Evolutionary conservation across 2,797 vertebrate genomes (phyloP).

Genomic region (Sebastes glaucus): DNA sequence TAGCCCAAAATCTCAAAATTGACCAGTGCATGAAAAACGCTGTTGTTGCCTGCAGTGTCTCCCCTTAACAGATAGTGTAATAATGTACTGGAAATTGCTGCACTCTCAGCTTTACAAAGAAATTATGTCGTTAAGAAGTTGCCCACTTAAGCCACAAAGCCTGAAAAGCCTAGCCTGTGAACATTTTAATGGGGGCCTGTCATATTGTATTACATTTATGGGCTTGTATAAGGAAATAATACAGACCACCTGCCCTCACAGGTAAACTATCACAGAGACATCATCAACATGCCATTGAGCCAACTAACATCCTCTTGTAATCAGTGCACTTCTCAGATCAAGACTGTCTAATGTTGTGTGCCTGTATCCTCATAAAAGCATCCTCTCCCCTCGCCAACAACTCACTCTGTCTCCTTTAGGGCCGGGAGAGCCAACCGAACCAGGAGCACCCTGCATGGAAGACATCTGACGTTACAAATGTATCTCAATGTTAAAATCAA

Average conservation of each 20-base stretch:
- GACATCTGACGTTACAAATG: background rate
- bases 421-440: conserved; percentile 71
- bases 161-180: background rate
- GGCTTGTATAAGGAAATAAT: background rate
- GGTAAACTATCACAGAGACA: background rate
- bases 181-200: background rate
- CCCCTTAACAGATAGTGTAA: background rate
- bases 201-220: background rate
- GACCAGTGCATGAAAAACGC: background rate
- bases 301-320: background rate
- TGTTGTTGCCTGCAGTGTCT: background rate
- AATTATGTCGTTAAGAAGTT: background rate
- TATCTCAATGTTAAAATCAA: background rate
- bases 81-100: background rate
- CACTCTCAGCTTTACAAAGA: background rate
- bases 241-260: background rate
- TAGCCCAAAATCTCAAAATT: background rate
- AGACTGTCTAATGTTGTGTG: background rate
- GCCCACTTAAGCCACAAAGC: background rate
- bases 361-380: background rate
- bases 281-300: background rate
- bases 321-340: background rate
- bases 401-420: conserved; percentile 79
- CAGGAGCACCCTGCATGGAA: conserved; percentile 74
- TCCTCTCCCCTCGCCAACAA: conserved; percentile 7